These are phyloP conservation scores for Aphidius gifuensis DNA, from an alignment of 1,140 invertebrate genomes.

Conservation along the genomic window DNA sequence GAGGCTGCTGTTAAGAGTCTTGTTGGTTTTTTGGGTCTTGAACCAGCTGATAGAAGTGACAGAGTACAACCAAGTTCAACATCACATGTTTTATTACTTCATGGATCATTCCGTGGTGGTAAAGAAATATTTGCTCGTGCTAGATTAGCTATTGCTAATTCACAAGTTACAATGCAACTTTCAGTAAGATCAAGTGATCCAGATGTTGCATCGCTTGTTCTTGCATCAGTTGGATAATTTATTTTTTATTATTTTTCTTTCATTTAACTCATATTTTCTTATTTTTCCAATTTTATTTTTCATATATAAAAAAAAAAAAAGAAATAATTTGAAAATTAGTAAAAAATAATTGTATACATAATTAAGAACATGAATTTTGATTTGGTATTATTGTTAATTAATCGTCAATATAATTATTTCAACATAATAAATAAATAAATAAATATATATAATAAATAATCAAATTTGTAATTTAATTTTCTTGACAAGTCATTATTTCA, in stretches of 20 bases:
- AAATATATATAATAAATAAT: too few relatives aligned
- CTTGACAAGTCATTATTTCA: too few relatives aligned
- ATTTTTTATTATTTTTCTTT: conserved; percentile 2
- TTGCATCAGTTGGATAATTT: conserved; percentile 77
- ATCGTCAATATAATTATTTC: conserved; percentile 19
- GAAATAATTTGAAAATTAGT: too few relatives aligned
- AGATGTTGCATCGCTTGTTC: conserved; percentile 80
- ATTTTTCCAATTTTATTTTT: not conserved
- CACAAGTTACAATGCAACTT: conserved; percentile 74
- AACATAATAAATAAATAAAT: not conserved
- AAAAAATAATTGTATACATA: too few relatives aligned
- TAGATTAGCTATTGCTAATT: conserved; percentile 74
- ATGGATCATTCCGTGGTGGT: conserved; percentile 84
- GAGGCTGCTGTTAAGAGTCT: conserved; percentile 88
- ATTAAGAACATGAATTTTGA: too few relatives aligned
- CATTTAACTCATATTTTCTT: not conserved
- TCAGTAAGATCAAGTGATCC: conserved; percentile 67
- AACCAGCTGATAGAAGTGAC: conserved; percentile 81
- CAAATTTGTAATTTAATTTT: too few relatives aligned
- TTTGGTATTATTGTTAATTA: not conserved
- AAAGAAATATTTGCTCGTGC: conserved; percentile 85
- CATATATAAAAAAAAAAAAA: too few relatives aligned
- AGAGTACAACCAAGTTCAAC: conserved; percentile 80
- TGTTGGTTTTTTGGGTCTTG: conserved; percentile 82
- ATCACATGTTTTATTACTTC: conserved; percentile 76